A percentile compares a stretch with the other conserved stretches of the same genome.
Evolutionary conservation across 1,140 invertebrate genomes (phyloP).

Genomic region (Cheumatopsyche charites): DNA sequence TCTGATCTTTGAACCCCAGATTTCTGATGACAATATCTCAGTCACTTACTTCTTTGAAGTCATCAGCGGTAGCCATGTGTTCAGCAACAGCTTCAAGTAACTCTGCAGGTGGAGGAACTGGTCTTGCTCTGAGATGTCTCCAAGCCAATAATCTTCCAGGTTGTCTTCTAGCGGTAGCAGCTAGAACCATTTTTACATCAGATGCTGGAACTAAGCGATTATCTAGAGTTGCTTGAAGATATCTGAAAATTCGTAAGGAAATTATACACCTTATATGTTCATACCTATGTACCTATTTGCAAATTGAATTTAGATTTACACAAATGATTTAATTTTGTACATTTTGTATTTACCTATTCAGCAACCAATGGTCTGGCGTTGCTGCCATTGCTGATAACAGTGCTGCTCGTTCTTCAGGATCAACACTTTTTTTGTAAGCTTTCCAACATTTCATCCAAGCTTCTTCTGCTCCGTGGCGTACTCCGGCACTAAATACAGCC

Average conservation of each 20-base stretch:
- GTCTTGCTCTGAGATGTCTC: constrained; percentile 77
- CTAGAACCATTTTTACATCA: constrained; percentile 73
- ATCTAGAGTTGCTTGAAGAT: constrained; percentile 67
- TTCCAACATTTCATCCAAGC: constrained; percentile 82
- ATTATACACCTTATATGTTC: no score
- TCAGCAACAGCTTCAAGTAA: constrained; percentile 73
- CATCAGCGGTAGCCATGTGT: constrained; percentile 74
- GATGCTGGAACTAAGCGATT: constrained; percentile 69
- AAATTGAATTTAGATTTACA: neutral
- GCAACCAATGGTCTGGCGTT: constrained; percentile 73
- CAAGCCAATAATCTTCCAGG: constrained; percentile 75
- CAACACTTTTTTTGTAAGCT: constrained; percentile 69
- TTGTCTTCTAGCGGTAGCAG: constrained; percentile 72
- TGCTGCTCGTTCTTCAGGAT: constrained; percentile 71
- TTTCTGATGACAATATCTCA: no score
- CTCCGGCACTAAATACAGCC: constrained; percentile 70
- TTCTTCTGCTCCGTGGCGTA: constrained; percentile 69
- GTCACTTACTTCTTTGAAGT: constrained; percentile 71
- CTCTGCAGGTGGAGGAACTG: constrained; percentile 62
- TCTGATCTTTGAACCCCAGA: no score
- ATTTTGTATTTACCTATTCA: constrained; percentile 60
- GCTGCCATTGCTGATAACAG: constrained; percentile 74
- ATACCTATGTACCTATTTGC: neutral
- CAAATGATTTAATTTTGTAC: neutral
- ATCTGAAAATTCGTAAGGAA: no score